A percentile compares a stretch with the other conserved stretches of the same genome.
phyloP scores from a whole-genome alignment of 2,888 invertebrate genomes.

The Phaedon cochleariae region DNA sequence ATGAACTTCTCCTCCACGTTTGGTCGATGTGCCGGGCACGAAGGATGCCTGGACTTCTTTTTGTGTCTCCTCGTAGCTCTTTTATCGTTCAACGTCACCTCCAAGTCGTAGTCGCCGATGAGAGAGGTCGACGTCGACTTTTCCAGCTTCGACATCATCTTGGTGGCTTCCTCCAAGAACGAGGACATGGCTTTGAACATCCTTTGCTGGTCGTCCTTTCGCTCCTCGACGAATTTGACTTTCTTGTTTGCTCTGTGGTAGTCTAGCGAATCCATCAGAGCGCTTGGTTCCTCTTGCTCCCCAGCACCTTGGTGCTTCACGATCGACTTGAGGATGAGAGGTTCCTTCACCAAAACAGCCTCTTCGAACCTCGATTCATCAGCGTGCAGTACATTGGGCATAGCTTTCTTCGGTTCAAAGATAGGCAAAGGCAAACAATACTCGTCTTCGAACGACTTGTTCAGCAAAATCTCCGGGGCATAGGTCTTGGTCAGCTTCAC shows the following conservation, averaged over 20 bases:
- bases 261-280: conserved; percentile 48
- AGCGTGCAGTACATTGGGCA: conserved; percentile 30
- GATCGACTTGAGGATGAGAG: conserved; percentile 53
- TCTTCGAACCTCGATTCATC: conserved; percentile 34
- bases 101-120: conserved; percentile 51
- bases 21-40: not conserved
- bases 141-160: conserved; percentile 56
- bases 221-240: conserved; percentile 46
- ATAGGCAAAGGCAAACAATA: conserved; percentile 43
- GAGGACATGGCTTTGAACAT: conserved; percentile 59
- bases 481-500: conserved; percentile 47
- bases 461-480: conserved; percentile 48
- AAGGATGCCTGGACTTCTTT: conserved; percentile 12
- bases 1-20: conserved; percentile 26
- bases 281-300: conserved; percentile 29
- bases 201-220: conserved; percentile 44
- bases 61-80: conserved; percentile 27
- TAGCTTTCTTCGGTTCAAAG: conserved; percentile 36
- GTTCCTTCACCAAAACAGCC: conserved; percentile 44
- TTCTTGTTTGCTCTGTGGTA: conserved; percentile 51
- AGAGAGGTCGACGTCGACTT: conserved; percentile 46
- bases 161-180: conserved; percentile 61
- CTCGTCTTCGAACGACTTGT: conserved; percentile 36
- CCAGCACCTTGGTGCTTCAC: conserved; percentile 40
- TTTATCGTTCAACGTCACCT: conserved; percentile 54